Evolutionary conservation across 2,113 vertebrate species (phyloP).

Genomic region (Geococcyx californianus): DNA sequence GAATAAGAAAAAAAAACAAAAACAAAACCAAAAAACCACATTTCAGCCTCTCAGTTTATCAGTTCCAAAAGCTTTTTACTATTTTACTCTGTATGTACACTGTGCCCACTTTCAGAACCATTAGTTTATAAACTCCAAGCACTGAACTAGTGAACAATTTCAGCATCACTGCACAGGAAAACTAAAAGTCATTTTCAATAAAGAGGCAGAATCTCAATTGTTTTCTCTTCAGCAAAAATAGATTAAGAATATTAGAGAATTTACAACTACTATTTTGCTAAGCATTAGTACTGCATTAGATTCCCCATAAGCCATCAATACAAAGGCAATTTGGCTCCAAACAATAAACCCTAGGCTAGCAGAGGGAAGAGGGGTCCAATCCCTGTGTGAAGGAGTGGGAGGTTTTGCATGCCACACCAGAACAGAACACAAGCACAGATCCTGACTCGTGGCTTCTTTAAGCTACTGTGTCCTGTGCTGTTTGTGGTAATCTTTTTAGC

Average conservation of each 20-base stretch:
- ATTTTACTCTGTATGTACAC: neutral
- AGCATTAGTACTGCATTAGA: neutral
- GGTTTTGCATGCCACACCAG: neutral
- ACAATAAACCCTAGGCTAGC: neutral
- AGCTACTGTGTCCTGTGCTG: conserved; percentile 48
- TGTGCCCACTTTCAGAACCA: neutral
- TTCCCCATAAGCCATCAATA: neutral
- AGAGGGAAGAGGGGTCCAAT: neutral
- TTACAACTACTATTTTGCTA: neutral
- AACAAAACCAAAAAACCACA: neutral
- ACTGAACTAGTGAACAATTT: neutral
- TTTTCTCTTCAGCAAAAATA: neutral
- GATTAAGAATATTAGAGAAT: neutral
- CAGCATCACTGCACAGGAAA: neutral
- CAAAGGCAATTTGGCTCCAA: neutral
- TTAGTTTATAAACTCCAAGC: neutral
- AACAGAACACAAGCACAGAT: neutral
- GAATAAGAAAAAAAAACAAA: too few species aligned
- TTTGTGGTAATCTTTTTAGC: conserved; percentile 66
- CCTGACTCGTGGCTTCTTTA: conserved; percentile 8
- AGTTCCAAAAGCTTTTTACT: neutral
- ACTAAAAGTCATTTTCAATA: neutral
- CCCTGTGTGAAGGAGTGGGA: neutral
- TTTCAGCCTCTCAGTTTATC: neutral
- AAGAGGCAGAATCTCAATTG: neutral